Conservation (phyloP, 2,113 vertebrate genomes). For the Naja naja region DNA sequence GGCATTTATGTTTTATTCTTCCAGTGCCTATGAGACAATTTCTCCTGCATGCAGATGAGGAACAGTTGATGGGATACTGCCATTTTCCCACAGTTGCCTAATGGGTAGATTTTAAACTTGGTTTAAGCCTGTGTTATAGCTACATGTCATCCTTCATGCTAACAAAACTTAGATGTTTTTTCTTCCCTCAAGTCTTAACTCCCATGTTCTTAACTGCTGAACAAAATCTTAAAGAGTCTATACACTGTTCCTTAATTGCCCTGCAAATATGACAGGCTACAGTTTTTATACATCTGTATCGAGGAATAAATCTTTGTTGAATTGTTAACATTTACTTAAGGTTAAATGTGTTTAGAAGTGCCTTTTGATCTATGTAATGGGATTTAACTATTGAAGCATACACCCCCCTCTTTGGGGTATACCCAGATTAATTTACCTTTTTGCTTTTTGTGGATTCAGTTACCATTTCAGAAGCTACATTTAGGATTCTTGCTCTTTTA, state of each 20-base stretch:
- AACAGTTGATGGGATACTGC: background rate
- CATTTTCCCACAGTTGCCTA: background rate
- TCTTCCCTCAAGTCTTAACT: background rate
- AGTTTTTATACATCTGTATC: background rate
- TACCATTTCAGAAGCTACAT: background rate
- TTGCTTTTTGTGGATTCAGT: background rate
- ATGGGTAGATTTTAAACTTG: background rate
- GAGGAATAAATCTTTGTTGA: background rate
- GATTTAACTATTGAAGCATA: background rate
- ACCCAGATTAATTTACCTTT: background rate
- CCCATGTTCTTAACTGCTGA: background rate
- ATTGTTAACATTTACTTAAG: background rate
- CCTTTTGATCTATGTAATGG: background rate
- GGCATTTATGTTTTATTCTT: background rate
- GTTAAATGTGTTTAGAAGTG: background rate
- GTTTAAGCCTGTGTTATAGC: background rate
- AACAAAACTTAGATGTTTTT: background rate
- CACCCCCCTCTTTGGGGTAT: background rate
- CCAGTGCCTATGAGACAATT: background rate
- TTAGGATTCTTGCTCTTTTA: background rate
- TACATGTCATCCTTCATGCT: background rate
- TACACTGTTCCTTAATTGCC: background rate
- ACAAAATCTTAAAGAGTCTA: background rate
- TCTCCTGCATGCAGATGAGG: background rate
- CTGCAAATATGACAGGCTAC: background rate